phyloP scores from a whole-genome alignment of 2,888 invertebrate species.

The Aplocera efformata region DNA sequence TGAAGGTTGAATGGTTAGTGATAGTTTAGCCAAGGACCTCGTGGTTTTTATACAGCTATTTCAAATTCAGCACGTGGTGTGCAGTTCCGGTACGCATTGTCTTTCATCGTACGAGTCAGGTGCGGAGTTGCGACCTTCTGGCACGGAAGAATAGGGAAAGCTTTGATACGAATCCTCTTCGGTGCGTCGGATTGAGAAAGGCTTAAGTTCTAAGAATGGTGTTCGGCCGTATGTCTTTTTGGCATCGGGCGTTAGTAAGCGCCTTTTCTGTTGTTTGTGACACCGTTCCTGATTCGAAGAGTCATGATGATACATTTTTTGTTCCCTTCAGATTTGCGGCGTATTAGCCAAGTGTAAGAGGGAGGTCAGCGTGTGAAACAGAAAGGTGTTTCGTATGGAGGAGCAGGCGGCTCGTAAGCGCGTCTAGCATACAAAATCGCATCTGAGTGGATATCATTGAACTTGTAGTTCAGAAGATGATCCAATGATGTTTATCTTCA shows the following conservation, averaged over 20 bases:
- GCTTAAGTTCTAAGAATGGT: slow-evolving; percentile 49
- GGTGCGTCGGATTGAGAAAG: slow-evolving; percentile 44
- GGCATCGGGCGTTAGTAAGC: slow-evolving; percentile 43
- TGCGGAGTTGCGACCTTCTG: slow-evolving; percentile 62
- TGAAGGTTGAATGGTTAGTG: slow-evolving; percentile 69
- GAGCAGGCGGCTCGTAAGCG: slow-evolving; percentile 52
- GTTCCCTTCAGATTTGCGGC: slow-evolving; percentile 40
- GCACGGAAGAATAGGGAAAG: slow-evolving; percentile 68
- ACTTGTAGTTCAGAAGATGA: slow-evolving; percentile 61
- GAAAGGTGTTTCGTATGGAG: slow-evolving; percentile 66
- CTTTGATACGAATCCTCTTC: slow-evolving; percentile 73
- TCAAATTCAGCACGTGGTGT: slow-evolving; percentile 73
- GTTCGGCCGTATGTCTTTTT: slow-evolving; percentile 49
- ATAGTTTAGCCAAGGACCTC: slow-evolving; percentile 71
- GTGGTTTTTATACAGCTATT: slow-evolving; percentile 80
- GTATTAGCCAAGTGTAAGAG: slow-evolving; percentile 35
- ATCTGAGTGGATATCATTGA: slow-evolving; percentile 64
- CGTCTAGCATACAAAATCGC: slow-evolving; percentile 62
- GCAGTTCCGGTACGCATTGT: slow-evolving; percentile 74
- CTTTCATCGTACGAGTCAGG: slow-evolving; percentile 57
- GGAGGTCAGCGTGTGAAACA: slow-evolving; percentile 43
- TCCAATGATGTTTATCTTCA: slow-evolving; percentile 28
- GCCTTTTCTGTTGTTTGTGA: slow-evolving; percentile 78
- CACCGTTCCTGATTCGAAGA: slow-evolving; percentile 71
- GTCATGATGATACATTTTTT: slow-evolving; percentile 62